Evolutionary conservation across 2,113 vertebrate genomes (phyloP).

Genomic region (Brachyhypopomus occidentalis): DNA sequence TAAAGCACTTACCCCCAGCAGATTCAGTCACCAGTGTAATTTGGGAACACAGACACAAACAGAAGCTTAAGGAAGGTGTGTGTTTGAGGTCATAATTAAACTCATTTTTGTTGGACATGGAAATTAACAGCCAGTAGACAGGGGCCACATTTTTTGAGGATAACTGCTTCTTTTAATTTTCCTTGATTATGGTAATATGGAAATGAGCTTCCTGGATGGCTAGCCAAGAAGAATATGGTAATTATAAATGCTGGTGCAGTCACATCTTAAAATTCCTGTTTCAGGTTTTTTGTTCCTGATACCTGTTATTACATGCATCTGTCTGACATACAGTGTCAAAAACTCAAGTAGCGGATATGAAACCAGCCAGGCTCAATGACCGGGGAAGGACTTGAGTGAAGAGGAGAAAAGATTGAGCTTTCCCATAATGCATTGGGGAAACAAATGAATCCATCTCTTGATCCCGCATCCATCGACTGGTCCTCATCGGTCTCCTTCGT

Average conservation of each 20-base stretch:
- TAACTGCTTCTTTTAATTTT: constrained; percentile 75
- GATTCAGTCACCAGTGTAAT: neutral
- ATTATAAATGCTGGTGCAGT: constrained; percentile 77
- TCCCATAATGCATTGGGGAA: constrained; percentile 57
- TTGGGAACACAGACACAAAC: constrained; percentile 14
- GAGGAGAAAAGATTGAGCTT: constrained; percentile 59
- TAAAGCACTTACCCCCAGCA: constrained; percentile 19
- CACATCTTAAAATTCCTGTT: constrained; percentile 55
- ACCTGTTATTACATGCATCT: constrained; percentile 73
- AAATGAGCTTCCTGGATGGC: constrained; percentile 64
- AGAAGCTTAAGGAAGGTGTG: constrained; percentile 3
- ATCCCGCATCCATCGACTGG: constrained; percentile 32
- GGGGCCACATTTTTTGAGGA: constrained; percentile 71
- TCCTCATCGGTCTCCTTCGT: constrained; percentile 38
- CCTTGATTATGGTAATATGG: constrained; percentile 72
- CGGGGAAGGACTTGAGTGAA: constrained; percentile 31
- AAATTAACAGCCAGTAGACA: constrained; percentile 78
- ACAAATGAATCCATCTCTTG: constrained; percentile 36
- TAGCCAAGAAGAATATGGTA: constrained; percentile 68
- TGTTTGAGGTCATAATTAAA: constrained; percentile 24
- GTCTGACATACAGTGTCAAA: constrained; percentile 73
- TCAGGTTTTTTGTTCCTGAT: neutral
- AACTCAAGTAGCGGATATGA: constrained; percentile 67
- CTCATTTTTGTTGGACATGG: neutral
- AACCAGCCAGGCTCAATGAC: constrained; percentile 63